Conservation (phyloP, 2,888 invertebrate genomes). For the Dryobota labecula region DNA sequence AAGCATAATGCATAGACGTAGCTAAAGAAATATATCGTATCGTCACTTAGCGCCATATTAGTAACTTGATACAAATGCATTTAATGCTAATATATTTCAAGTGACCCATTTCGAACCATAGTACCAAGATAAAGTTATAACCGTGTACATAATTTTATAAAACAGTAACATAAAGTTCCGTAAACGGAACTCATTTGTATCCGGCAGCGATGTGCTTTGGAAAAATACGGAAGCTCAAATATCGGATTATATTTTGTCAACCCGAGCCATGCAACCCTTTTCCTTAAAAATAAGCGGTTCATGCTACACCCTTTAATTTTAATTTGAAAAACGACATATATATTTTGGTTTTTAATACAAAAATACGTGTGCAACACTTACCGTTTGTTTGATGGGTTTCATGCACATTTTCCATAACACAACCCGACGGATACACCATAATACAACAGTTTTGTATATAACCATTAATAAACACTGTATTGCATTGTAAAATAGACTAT, state of each 20-base stretch:
- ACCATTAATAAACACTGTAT: constrained; percentile 80
- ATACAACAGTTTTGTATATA: constrained; percentile 76
- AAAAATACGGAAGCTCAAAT: constrained; percentile 75
- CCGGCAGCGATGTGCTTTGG: constrained; percentile 84
- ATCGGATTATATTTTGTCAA: constrained; percentile 54
- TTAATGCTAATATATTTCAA: constrained; percentile 56
- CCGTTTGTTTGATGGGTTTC: constrained; percentile 74
- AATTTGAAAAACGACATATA: constrained; percentile 55
- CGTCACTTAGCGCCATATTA: constrained; percentile 58
- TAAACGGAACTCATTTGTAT: constrained; percentile 69
- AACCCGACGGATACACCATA: constrained; percentile 85
- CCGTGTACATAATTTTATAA: constrained; percentile 75
- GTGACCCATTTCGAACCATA: constrained; percentile 66
- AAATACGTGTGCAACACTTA: constrained; percentile 78
- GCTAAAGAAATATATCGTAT: constrained; percentile 43
- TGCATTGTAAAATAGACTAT: constrained; percentile 68
- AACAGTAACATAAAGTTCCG: constrained; percentile 72
- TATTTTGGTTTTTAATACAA: constrained; percentile 62
- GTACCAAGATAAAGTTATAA: constrained; percentile 74
- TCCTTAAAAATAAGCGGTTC: constrained; percentile 74
- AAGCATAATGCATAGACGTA: constrained; percentile 55
- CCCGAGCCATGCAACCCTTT: constrained; percentile 68
- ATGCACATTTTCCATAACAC: constrained; percentile 89
- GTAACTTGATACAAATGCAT: constrained; percentile 58
- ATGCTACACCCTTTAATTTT: constrained; percentile 73